These are phyloP conservation scores for Garra rufa DNA, from an alignment of 2,113 vertebrate species.

Conservation along the genomic window DNA sequence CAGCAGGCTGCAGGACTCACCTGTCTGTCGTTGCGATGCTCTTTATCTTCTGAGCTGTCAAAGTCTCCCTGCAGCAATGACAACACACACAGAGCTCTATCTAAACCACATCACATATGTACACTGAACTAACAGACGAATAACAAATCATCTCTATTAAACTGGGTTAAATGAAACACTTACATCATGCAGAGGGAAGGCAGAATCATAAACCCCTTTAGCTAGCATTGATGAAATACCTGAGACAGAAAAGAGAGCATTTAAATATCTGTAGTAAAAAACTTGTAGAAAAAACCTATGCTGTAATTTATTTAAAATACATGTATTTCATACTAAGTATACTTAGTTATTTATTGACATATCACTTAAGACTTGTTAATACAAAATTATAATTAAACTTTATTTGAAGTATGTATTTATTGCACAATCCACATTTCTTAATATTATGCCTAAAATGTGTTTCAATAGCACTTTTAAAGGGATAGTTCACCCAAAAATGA, in stretches of 20 bases:
- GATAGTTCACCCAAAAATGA: no score
- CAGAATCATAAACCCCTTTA: conserved; percentile 89
- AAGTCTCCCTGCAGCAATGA: conserved; percentile 84
- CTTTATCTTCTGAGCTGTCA: conserved; percentile 77
- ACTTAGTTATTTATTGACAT: no score
- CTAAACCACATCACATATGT: conserved; percentile 64
- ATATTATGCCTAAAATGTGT: no score
- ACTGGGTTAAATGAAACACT: conserved; percentile 62
- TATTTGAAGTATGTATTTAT: no score
- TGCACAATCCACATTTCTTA: no score
- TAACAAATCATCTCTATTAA: neutral
- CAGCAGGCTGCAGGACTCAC: conserved; percentile 67
- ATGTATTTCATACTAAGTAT: no score
- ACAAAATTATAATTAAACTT: no score
- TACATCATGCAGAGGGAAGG: conserved; percentile 96
- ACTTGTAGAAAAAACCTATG: no score
- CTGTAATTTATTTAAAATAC: no score
- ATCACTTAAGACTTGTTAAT: no score
- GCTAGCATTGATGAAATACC: conserved; percentile 92
- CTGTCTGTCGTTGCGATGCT: conserved; percentile 91
- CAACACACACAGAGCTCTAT: conserved; percentile 3
- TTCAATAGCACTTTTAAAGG: no score
- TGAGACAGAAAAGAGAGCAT: conserved; percentile 62
- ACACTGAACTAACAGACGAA: conserved; percentile 62
- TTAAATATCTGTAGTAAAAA: conserved; percentile 35